phyloP scores from a whole-genome alignment of 2,797 vertebrate genomes.

The Lates japonicus region DNA sequence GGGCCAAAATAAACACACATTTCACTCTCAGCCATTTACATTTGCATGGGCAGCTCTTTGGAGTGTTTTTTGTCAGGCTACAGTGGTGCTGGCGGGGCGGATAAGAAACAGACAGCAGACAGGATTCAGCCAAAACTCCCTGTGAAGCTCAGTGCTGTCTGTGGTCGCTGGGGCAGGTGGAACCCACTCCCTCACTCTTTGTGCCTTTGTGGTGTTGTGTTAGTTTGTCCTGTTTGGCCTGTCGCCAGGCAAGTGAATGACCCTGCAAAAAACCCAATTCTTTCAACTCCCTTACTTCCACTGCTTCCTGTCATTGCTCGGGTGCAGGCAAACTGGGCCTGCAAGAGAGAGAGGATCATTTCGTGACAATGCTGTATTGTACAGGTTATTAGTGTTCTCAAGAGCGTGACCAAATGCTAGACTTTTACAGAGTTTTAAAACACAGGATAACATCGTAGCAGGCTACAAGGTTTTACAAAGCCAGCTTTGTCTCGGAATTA shows the following conservation, averaged over 20 bases:
- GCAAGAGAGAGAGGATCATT: neutral
- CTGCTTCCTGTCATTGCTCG: slow-evolving; percentile 55
- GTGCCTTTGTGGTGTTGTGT: slow-evolving; percentile 48
- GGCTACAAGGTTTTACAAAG: too few relatives aligned
- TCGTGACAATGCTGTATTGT: neutral
- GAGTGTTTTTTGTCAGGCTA: slow-evolving; percentile 22
- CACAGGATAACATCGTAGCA: neutral
- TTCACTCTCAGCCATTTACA: slow-evolving; percentile 53
- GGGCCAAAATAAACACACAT: slow-evolving; percentile 57
- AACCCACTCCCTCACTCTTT: slow-evolving; percentile 42
- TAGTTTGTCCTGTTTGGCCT: slow-evolving; percentile 57
- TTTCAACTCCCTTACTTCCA: slow-evolving; percentile 49
- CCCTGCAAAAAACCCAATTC: slow-evolving; percentile 44
- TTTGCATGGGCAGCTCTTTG: slow-evolving; percentile 54
- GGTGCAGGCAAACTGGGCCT: slow-evolving; percentile 5
- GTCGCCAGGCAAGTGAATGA: slow-evolving; percentile 58
- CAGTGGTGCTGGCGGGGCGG: slow-evolving; percentile 32
- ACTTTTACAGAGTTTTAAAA: neutral
- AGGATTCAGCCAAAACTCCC: slow-evolving; percentile 35
- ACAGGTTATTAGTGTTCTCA: neutral
- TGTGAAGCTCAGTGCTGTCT: slow-evolving; percentile 30
- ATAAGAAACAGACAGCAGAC: slow-evolving; percentile 48
- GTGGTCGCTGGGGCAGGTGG: slow-evolving; percentile 57
- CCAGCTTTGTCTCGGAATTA: neutral
- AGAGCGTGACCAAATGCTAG: neutral